These are phyloP conservation scores for Nephrotoma guestfalica DNA, from an alignment of 2,888 invertebrate genomes.

Conservation along the genomic window DNA sequence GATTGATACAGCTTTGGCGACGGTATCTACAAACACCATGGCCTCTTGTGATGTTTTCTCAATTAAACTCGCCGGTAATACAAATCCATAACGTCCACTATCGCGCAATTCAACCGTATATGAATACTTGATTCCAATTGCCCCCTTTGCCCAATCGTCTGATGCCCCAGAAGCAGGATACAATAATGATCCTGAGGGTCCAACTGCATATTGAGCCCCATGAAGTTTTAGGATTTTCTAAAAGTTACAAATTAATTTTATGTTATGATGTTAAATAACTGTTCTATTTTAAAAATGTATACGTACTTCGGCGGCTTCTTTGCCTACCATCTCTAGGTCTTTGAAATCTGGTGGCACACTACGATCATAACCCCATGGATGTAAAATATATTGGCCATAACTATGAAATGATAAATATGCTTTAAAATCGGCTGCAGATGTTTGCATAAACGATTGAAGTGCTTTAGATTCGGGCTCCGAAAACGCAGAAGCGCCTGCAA, in stretches of 20 bases:
- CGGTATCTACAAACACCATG: constrained; percentile 50
- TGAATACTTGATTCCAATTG: constrained; percentile 66
- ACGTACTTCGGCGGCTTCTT: constrained; percentile 41
- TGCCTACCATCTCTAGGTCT: constrained; percentile 55
- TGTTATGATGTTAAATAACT: neutral
- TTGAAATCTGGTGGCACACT: constrained; percentile 52
- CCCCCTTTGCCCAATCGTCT: constrained; percentile 85
- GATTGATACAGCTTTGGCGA: constrained; percentile 38
- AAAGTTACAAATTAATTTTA: constrained; percentile 14
- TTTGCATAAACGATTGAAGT: constrained; percentile 37
- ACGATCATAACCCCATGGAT: constrained; percentile 75
- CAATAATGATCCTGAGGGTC: constrained; percentile 60
- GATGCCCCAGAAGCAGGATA: constrained; percentile 73
- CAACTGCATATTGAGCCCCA: constrained; percentile 54
- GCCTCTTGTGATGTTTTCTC: constrained; percentile 61
- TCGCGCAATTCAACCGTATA: constrained; percentile 85
- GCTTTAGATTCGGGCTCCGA: constrained; percentile 78
- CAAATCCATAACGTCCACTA: constrained; percentile 68
- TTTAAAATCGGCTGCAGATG: constrained; percentile 41
- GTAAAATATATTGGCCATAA: constrained; percentile 71
- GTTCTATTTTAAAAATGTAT: neutral
- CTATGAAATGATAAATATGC: constrained; percentile 70
- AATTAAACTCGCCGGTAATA: constrained; percentile 68
- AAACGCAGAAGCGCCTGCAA: constrained; percentile 60
- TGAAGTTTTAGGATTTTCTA: constrained; percentile 44